These are phyloP conservation scores for Formicarius rufipectus DNA, from an alignment of 2,113 vertebrate species.

Conservation along the genomic window DNA sequence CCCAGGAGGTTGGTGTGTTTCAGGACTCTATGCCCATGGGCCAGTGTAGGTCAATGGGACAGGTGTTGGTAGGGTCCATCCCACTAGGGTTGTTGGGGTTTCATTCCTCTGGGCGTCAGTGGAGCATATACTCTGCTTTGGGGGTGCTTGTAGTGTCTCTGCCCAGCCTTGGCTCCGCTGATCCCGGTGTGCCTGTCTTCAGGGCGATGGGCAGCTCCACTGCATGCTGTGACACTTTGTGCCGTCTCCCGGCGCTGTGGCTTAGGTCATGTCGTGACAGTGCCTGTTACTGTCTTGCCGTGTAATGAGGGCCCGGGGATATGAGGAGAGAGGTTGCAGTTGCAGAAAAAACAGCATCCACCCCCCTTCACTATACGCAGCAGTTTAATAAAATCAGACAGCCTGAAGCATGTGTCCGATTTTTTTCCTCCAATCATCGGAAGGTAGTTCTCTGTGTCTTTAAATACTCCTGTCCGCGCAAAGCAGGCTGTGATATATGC, in stretches of 20 bases:
- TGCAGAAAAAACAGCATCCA: background rate
- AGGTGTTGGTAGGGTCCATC: background rate
- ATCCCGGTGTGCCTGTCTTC: rapidly evolving
- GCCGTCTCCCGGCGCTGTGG: background rate
- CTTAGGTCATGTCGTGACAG: background rate
- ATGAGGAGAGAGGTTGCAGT: background rate
- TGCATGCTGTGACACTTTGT: background rate
- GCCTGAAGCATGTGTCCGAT: conserved; percentile 47
- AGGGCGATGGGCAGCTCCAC: background rate
- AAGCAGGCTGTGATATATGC: background rate
- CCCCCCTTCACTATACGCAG: background rate
- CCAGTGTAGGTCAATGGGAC: background rate
- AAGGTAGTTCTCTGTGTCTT: conserved; percentile 32
- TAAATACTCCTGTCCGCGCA: background rate
- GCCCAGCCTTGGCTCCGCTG: background rate
- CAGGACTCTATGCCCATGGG: background rate
- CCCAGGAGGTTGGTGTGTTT: too few relatives aligned
- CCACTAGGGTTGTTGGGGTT: background rate
- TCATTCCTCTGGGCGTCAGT: background rate
- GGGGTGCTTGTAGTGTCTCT: background rate
- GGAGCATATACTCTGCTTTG: background rate
- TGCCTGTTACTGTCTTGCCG: background rate
- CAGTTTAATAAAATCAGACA: conserved; percentile 57
- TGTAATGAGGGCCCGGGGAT: background rate
- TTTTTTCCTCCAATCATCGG: background rate